Conservation (phyloP, 2,888 invertebrate genomes). For the Rotaria magnacalcarata region DNA sequence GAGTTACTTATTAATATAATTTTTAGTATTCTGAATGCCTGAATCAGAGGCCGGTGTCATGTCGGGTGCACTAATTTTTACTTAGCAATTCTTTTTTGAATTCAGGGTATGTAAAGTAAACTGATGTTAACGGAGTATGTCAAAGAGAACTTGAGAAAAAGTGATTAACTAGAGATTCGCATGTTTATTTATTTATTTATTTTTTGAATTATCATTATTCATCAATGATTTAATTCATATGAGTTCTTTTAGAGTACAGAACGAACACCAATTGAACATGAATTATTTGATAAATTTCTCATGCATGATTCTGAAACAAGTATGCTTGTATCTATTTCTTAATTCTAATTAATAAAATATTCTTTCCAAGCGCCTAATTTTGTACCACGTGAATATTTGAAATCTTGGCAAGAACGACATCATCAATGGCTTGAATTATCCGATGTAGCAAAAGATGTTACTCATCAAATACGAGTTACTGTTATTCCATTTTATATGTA, state of each 20-base stretch:
- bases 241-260: constrained; percentile 31
- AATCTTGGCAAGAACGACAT: constrained; percentile 93
- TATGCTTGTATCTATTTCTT: constrained; percentile 53
- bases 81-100: too few relatives aligned
- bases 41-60: too few relatives aligned
- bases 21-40: too few relatives aligned
- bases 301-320: constrained; percentile 73
- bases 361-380: constrained; percentile 66
- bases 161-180: too few relatives aligned
- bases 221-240: too few relatives aligned
- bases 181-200: too few relatives aligned
- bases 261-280: constrained; percentile 77
- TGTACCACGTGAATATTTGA: constrained; percentile 75
- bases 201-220: too few relatives aligned
- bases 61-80: too few relatives aligned
- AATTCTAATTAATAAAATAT: background rate
- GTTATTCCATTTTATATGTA: constrained; percentile 82
- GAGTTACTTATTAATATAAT: too few relatives aligned
- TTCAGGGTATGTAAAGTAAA: too few relatives aligned
- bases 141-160: too few relatives aligned
- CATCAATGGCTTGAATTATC: constrained; percentile 92
- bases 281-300: constrained; percentile 68
- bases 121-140: too few relatives aligned
- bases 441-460: constrained; percentile 93
- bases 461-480: constrained; percentile 88